Base-by-base conservation (phyloP, 2,797 vertebrate genomes). In the Hafferia zeledoni region DNA sequence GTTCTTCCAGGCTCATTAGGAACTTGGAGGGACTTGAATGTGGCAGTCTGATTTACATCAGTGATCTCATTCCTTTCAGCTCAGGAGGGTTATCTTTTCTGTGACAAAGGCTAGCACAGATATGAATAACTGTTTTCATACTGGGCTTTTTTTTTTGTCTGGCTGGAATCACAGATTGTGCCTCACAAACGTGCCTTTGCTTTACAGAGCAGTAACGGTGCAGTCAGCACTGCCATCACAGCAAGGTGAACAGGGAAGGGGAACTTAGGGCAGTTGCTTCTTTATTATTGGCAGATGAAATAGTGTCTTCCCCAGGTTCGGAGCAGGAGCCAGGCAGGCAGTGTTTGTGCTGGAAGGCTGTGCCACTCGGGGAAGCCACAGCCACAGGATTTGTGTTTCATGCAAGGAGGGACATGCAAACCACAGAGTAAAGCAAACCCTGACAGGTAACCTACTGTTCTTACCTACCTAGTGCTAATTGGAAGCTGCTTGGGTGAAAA, bases 61-160 rank as follows among this genome's bases (percentile, higher is more conserved):
- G 87, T 93, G 94, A 87, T 95, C 93, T 95, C 46, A 93, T 71
- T 96, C 93, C 93, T 96, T 95, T 96, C 90, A 95, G 90, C 94
- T 92, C 95, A 92, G 95, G 95, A 95, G 91, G 95, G 92, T 96
- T 96, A 92, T 95, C 91, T 94, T 83, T 93, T 93, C 91, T 96
- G 89, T 75, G 77, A 94, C 93, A 96, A 96, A 96, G 88, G 92
- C 90, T 95, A 94, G 95, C 55, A 10, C 64, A 90, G 93, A 84
- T 96, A 89, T 95, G 95, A 97, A 95, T 97, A 93, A 84, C 93
- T 94, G 95, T 97, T 97, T 97, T 94, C 95, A 95, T 94, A 93
- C 93, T 95, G 86, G 91, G 93, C 67, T 79, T 95, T 93, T 91
- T 91, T 90, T 95, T 93, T 86, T 31, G 85, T 94, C 93, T 84